Evolutionary conservation across 2,113 vertebrate species (phyloP), one percentile per base, ranked within the genome.

Genomic region (Pygoscelis adeliae): DNA sequence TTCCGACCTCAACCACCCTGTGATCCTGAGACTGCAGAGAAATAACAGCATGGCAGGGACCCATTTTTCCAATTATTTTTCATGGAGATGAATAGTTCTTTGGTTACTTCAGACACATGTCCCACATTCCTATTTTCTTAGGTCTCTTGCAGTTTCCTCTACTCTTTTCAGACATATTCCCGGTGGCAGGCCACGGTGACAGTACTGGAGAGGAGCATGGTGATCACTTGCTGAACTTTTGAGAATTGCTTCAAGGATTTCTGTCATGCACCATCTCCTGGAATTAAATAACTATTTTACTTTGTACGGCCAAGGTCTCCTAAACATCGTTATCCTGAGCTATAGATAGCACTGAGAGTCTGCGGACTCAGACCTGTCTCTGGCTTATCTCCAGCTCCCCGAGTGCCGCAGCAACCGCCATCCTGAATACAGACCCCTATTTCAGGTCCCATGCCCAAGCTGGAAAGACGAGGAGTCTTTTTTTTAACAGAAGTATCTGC

Each of bases 161-260:
- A 3, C 56, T 87, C 23, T 18, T 50, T 79, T 59, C 0, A 0
- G 61, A 7, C 61, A 3, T 1, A 6, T 14, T 38, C 10, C 38
- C 19, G 27, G 15, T 10, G 21, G 62, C 40, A 76, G 53, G 38
- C 29, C 7, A 22, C 1, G 1, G 8, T 32, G n/a, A 32, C 13
- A 6, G 0, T 19, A 14, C 5, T 5, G 13, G 34, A 52, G 14
- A 26, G 5, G 26, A 52, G 9, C 3, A 17, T 6, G 11, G 9
- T 5, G 34, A 52, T 52, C 65, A 32, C 50, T 46, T 18, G 11
- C 30, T 11, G 17, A 73, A 87, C 32, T 70, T 78, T 8, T 21
- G 36, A 62, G 20, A 80, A 29, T 4, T 40, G 19, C 15, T 34
- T 52, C 23, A 50, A 32, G 36, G 15, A 36, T 42, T 83, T 81